Percentiles rank a stretch among this genome's conserved stretches.
Evolutionary conservation across 2,113 vertebrate genomes (phyloP).

Genomic region (Peromyscus californicus): DNA sequence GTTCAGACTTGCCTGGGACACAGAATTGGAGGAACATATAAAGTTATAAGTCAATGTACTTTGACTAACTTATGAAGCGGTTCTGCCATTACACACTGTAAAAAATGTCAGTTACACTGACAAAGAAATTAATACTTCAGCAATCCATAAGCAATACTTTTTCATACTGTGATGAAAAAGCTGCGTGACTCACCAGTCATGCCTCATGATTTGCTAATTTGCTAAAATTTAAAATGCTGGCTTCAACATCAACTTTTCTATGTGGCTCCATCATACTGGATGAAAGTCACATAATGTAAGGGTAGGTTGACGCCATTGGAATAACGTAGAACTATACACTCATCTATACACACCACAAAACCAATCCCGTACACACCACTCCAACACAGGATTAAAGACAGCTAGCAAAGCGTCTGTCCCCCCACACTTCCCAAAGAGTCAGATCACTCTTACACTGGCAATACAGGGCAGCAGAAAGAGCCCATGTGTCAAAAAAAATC

Average conservation of each 20-base stretch:
- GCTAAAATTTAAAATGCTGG: not conserved
- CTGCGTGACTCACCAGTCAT: not conserved
- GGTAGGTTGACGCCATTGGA: not conserved
- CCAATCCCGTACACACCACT: not conserved
- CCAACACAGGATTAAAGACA: not conserved
- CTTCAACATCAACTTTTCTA: not conserved
- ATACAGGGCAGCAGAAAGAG: constrained; percentile 3
- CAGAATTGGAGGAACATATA: not conserved
- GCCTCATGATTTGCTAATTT: not conserved
- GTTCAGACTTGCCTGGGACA: constrained; percentile 55
- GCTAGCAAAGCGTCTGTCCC: constrained; percentile 26
- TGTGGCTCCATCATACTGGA: no score
- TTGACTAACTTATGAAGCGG: constrained; percentile 11
- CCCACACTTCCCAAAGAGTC: constrained; percentile 16
- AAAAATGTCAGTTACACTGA: not conserved
- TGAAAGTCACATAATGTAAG: not conserved
- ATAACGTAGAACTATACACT: not conserved
- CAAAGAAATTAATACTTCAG: not conserved
- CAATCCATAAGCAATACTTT: no score
- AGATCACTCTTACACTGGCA: not conserved
- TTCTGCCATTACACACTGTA: not conserved
- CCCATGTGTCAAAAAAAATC: constrained; percentile 43
- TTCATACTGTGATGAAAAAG: not conserved
- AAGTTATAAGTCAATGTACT: not conserved
- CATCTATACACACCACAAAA: not conserved